Conservation (phyloP, 2,888 invertebrate genomes). For the Icerya purchasi region DNA sequence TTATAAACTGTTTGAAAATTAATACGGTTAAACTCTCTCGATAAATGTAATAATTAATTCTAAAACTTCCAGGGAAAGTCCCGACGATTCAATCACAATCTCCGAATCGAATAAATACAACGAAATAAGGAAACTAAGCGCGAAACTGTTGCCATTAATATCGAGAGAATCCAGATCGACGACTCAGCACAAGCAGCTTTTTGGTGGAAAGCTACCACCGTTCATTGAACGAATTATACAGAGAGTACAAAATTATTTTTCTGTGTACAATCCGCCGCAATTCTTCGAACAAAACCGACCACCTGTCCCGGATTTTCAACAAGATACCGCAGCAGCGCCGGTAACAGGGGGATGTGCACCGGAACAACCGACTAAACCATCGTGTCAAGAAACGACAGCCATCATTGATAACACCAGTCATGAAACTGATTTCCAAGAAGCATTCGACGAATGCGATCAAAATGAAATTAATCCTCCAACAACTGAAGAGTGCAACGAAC, state of each 20-base stretch:
- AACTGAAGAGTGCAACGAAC: neutral
- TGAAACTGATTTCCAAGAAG: neutral
- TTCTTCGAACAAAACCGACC: slow-evolving; percentile 11
- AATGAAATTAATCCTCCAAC: neutral
- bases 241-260: slow-evolving; percentile 44
- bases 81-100: too few species aligned
- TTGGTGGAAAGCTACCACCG: slow-evolving; percentile 32
- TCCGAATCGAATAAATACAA: too few species aligned
- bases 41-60: too few species aligned
- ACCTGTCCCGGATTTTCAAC: neutral
- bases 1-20: too few species aligned
- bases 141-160: too few species aligned
- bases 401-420: neutral
- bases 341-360: neutral
- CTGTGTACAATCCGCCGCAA: slow-evolving; percentile 30
- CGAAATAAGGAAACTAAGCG: too few species aligned
- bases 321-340: neutral
- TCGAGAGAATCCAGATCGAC: too few species aligned
- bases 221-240: slow-evolving; percentile 44
- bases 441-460: neutral
- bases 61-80: too few species aligned
- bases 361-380: neutral
- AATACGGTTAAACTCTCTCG: too few species aligned
- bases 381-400: neutral
- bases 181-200: too few species aligned